A percentile compares a stretch with the other conserved stretches of the same genome.
phyloP scores from a whole-genome alignment of 2,888 invertebrate species.

The Trachelus tabidus region DNA sequence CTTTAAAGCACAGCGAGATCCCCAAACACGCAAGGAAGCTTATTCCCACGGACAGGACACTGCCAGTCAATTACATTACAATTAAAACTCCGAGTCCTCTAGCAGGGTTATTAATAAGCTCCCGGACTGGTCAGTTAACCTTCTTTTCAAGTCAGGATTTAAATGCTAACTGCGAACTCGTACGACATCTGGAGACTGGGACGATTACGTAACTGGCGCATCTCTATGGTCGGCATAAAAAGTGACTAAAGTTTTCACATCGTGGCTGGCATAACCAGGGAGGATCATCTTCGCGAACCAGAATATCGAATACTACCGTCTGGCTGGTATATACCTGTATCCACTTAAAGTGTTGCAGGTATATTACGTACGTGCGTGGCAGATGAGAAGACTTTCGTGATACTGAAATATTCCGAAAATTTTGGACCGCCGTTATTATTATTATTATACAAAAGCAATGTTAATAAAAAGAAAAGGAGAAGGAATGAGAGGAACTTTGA shows the following conservation, averaged over 20 bases:
- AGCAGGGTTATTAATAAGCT: neutral
- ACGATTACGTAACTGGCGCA: neutral
- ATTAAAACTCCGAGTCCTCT: neutral
- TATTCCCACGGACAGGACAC: neutral
- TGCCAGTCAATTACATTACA: neutral
- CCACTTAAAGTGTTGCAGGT: neutral
- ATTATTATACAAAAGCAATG: constrained; percentile 57
- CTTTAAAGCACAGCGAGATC: neutral
- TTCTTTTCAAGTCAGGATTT: neutral
- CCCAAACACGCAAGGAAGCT: neutral
- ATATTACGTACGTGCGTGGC: neutral
- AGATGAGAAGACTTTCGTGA: neutral
- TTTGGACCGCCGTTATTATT: constrained; percentile 32
- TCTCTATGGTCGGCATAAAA: neutral
- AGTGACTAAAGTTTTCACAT: neutral
- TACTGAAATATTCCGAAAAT: neutral
- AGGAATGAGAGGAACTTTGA: constrained; percentile 41
- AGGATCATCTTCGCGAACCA: neutral
- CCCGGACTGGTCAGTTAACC: neutral
- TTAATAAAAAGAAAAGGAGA: constrained; percentile 52
- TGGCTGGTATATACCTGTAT: neutral
- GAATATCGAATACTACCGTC: neutral
- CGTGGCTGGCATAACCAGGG: neutral
- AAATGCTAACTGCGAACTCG: neutral
- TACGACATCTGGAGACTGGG: neutral